A percentile compares a stretch with the other conserved stretches of the same genome.
Conservation (phyloP, 2,797 vertebrate species). For the Selene dorsalis region DNA sequence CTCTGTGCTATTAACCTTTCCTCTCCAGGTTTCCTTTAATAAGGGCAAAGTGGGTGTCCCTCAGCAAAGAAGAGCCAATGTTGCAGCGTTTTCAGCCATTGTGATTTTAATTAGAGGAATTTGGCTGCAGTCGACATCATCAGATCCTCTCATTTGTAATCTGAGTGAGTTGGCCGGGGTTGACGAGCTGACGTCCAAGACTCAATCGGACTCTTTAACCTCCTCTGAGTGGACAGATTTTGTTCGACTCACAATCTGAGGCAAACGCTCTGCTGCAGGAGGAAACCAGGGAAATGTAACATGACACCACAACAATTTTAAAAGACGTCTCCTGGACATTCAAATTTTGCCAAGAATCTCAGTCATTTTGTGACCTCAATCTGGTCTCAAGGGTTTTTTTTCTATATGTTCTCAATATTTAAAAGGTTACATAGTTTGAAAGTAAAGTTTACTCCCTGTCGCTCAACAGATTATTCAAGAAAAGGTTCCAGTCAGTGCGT, state of each 20-base stretch:
- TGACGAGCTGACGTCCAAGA: conserved; percentile 67
- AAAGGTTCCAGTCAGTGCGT: conserved; percentile 35
- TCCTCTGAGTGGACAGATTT: conserved; percentile 62
- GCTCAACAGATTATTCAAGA: conserved; percentile 34
- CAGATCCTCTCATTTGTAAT: conserved; percentile 77
- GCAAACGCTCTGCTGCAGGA: conserved; percentile 12
- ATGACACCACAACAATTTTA: background rate
- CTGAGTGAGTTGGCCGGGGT: conserved; percentile 67
- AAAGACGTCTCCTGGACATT: background rate
- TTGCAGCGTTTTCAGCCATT: conserved; percentile 65
- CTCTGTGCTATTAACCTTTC: conserved; percentile 68
- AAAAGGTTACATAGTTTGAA: background rate
- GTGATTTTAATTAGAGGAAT: conserved; percentile 79
- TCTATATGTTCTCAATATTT: background rate
- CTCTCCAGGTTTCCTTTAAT: conserved; percentile 63
- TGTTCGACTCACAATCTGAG: conserved; percentile 41
- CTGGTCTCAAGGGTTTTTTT: background rate
- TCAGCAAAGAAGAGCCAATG: conserved; percentile 54
- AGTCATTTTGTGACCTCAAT: background rate
- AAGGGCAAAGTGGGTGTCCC: conserved; percentile 67
- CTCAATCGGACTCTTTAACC: conserved; percentile 69
- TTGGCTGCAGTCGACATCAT: conserved; percentile 67
- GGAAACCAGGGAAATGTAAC: background rate
- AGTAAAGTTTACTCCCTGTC: conserved; percentile 19
- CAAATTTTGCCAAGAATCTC: background rate